Evolutionary conservation across 2,797 vertebrate genomes (phyloP).

Genomic region (Parambassis ranga): DNA sequence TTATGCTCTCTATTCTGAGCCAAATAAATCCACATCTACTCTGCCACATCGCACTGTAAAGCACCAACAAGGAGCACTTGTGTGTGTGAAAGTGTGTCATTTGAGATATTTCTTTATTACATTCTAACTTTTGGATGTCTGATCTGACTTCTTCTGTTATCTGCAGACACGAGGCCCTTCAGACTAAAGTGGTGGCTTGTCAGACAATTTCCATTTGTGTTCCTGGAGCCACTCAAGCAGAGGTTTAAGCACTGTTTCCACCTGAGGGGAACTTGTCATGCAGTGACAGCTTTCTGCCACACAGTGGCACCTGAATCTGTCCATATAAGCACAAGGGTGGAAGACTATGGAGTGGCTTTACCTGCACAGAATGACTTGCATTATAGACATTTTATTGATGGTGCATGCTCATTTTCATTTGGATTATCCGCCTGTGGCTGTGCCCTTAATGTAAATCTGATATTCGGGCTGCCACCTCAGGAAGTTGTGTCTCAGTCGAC

Average conservation of each 20-base stretch:
- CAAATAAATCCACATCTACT: too few relatives aligned
- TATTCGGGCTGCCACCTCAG: background rate
- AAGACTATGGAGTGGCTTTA: background rate
- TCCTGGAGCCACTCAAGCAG: background rate
- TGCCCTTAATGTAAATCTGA: background rate
- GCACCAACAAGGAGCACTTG: too few relatives aligned
- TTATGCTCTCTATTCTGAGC: too few relatives aligned
- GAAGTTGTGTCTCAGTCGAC: constrained; percentile 7
- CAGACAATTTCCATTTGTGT: background rate
- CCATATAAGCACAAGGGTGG: background rate
- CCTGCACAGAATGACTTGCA: constrained; percentile 25
- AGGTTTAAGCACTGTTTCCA: constrained; percentile 4
- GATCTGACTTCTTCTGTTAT: too few relatives aligned
- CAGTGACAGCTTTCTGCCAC: constrained; percentile 53
- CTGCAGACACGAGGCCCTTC: background rate
- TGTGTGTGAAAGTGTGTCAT: too few relatives aligned
- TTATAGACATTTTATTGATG: background rate
- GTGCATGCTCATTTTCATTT: background rate
- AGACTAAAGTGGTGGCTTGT: background rate
- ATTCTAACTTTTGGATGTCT: background rate
- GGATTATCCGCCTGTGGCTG: background rate
- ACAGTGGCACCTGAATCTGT: constrained; percentile 47
- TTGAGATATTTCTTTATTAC: background rate
- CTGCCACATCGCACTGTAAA: too few relatives aligned
- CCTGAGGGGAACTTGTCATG: constrained; percentile 22